Percentiles rank a stretch among this genome's conserved stretches.
phyloP scores from a whole-genome alignment of 2,797 vertebrate genomes.

The Cryptoblepharus egeriae region DNA sequence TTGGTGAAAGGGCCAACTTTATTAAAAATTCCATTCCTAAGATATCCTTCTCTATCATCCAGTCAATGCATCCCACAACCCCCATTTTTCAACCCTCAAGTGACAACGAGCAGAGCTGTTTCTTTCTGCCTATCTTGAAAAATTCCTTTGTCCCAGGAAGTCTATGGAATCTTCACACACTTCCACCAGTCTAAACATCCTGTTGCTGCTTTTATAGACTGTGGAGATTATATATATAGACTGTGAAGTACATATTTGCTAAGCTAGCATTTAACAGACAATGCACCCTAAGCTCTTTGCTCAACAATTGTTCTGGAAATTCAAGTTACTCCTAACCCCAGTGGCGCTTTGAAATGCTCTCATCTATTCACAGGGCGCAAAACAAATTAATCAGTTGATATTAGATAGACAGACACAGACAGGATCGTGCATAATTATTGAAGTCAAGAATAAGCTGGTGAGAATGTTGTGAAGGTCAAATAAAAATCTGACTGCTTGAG shows the following conservation, averaged over 20 bases:
- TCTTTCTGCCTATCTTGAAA: slow-evolving; percentile 25
- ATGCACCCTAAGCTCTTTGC: slow-evolving; percentile 23
- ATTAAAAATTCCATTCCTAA: not conserved
- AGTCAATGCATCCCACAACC: not conserved
- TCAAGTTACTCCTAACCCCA: slow-evolving; percentile 45
- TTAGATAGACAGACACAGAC: slow-evolving; percentile 26
- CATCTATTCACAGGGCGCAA: slow-evolving; percentile 43
- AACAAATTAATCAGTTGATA: slow-evolving; percentile 44
- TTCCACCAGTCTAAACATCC: slow-evolving; percentile 36
- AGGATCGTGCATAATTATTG: slow-evolving; percentile 21
- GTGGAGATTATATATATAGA: slow-evolving; percentile 20
- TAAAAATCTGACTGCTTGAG: slow-evolving; percentile 8
- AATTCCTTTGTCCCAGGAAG: slow-evolving; percentile 37
- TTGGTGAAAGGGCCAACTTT: not conserved
- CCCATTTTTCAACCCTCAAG: not conserved
- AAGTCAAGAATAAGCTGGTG: slow-evolving; percentile 34
- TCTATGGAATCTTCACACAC: slow-evolving; percentile 46
- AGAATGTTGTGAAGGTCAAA: slow-evolving; percentile 14
- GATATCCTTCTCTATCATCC: not conserved
- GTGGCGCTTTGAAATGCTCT: slow-evolving; percentile 38
- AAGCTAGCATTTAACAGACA: slow-evolving; percentile 37
- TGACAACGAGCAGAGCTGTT: slow-evolving; percentile 24
- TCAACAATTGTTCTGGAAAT: slow-evolving; percentile 51
- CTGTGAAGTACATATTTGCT: not conserved
- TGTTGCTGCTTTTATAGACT: slow-evolving; percentile 26